Conservation (phyloP, 2,888 invertebrate genomes). For the Hanleya hanleyi region DNA sequence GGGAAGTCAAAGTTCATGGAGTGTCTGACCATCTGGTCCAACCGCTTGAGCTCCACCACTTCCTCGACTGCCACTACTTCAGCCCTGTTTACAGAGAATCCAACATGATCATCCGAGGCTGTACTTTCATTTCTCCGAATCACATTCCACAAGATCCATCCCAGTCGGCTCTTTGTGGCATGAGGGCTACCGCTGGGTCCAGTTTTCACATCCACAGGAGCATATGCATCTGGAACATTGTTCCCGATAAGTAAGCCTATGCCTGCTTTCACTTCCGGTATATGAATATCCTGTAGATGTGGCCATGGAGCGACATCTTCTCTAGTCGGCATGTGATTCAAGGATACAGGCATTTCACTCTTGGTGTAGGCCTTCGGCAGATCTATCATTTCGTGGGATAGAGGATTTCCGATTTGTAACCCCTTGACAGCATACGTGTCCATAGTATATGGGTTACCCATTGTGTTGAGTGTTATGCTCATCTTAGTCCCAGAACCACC, state of each 20-base stretch:
- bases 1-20: slow-evolving; percentile 32
- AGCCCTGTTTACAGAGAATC: slow-evolving; percentile 15
- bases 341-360: slow-evolving; percentile 23
- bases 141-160: too few relatives aligned
- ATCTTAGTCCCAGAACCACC: slow-evolving; percentile 2
- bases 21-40: slow-evolving; percentile 22
- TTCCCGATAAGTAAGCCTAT: too few relatives aligned
- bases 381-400: slow-evolving; percentile 11
- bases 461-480: slow-evolving; percentile 10
- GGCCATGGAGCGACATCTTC: slow-evolving; percentile 26
- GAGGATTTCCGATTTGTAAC: slow-evolving; percentile 9
- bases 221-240: too few relatives aligned
- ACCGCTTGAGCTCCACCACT: slow-evolving; percentile 1
- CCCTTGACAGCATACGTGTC: slow-evolving; percentile 3
- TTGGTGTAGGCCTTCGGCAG: slow-evolving; percentile 23
- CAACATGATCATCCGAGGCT: neutral
- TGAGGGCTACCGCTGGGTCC: too few relatives aligned
- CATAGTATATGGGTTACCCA: slow-evolving; percentile 5
- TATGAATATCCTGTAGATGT: slow-evolving; percentile 22
- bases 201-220: too few relatives aligned
- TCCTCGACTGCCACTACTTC: slow-evolving; percentile 6
- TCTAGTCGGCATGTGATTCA: slow-evolving; percentile 21
- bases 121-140: neutral
- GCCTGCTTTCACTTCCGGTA: too few relatives aligned
- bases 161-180: too few relatives aligned